These are phyloP conservation scores for Charadrius vociferus DNA, from an alignment of 2,113 vertebrate genomes.

Conservation along the genomic window DNA sequence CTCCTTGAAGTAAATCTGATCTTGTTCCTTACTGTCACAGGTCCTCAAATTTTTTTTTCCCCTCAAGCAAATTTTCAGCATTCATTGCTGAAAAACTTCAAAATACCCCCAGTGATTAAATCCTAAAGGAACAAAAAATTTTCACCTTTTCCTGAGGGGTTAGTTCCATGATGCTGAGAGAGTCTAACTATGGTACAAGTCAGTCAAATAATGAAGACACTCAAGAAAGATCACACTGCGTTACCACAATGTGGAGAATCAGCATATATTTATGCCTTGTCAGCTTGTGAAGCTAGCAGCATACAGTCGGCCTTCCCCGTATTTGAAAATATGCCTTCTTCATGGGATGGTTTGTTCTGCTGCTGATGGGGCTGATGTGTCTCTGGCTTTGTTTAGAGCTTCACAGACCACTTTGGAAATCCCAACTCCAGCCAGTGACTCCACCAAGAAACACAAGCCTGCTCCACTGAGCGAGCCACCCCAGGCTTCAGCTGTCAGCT, in stretches of 20 bases:
- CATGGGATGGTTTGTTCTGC: neutral
- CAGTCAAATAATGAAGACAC: neutral
- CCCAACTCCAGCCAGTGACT: neutral
- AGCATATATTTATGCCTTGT: neutral
- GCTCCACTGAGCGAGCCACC: neutral
- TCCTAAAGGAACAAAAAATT: neutral
- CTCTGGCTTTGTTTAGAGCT: neutral
- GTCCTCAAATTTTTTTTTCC: neutral
- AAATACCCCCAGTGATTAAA: neutral
- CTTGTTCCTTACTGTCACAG: neutral
- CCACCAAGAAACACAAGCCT: neutral
- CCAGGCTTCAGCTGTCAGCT: neutral
- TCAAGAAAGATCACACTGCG: neutral
- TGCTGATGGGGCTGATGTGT: neutral
- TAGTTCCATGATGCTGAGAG: neutral
- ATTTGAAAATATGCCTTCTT: neutral
- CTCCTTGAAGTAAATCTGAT: neutral
- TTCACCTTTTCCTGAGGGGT: neutral
- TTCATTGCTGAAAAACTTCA: neutral
- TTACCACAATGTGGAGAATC: neutral
- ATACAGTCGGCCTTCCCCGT: rapidly evolving
- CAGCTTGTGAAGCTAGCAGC: neutral
- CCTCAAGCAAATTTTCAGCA: neutral
- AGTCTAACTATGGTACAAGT: neutral
- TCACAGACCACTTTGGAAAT: neutral